Evolutionary conservation across 2,888 invertebrate species (phyloP), one percentile per base, ranked within the genome.

Genomic region (Bellardia pandia): DNA sequence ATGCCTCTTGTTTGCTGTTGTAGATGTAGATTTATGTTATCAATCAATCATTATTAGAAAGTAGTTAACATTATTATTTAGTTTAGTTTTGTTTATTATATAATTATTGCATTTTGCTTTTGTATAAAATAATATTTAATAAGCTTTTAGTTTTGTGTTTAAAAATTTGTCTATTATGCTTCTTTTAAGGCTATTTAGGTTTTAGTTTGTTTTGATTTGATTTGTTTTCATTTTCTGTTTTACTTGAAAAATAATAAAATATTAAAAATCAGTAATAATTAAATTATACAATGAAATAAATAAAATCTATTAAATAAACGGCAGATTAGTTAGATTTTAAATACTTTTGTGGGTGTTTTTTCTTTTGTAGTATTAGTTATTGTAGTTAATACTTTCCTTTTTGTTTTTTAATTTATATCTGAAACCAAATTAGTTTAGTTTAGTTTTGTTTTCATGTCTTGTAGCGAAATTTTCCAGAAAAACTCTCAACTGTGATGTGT

Each of bases 101-200:
- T 90, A 88, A 88, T 90, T 90, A 86, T 90, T 90, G 90, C 90
- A 90, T 89, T 89, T 81, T 68, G 66, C 51, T 88, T 80, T 45
- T 75, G 56, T 82, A 85, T 33, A 80, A 82, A 79, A 83, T 69
- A 82, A 85, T 58, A 75, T 60, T 58, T 75, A 64, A 72, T 71
- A 76, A 69, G 85, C 11, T 8, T 45, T 45, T 53, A 51, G 40
- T 56, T 79, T 82, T 68, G 80, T 83, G 62, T 72, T 69, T 76
- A 76, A 78, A 71, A 82, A 82, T 72, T 75, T 83, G 23, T 69
- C 76, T 87, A 83, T 76, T 82, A 80, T 82, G 84, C 45, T 85
- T 75, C 81, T 58, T 88, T 89, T 88, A 88, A 89, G 89, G 86
- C 88, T 90, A 88, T 89, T 88, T 88, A 86, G 75, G 80, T 83